Evolutionary conservation across 2,888 invertebrate species (phyloP).

Genomic region (Brenthis daphne): DNA sequence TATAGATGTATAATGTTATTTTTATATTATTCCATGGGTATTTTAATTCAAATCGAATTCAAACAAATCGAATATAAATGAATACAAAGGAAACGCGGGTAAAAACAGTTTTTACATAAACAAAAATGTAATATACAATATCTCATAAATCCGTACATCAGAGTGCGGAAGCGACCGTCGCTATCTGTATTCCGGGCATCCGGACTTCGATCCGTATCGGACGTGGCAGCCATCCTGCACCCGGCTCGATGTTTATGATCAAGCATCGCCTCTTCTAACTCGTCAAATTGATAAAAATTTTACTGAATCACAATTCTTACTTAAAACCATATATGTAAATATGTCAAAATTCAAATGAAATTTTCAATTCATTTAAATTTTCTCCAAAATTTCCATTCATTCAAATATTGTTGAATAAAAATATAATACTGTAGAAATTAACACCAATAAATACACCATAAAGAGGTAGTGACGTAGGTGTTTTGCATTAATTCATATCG

Average conservation of each 20-base stretch:
- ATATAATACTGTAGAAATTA: too few relatives aligned
- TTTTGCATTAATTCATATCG: too few relatives aligned
- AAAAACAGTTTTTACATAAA: background rate
- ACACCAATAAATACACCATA: too few relatives aligned
- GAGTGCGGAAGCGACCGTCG: slow-evolving; percentile 31
- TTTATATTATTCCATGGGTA: too few relatives aligned
- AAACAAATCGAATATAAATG: too few relatives aligned
- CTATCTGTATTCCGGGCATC: slow-evolving; percentile 34
- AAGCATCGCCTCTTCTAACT: background rate
- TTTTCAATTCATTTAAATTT: too few relatives aligned
- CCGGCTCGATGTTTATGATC: slow-evolving; percentile 12
- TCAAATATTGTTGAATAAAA: too few relatives aligned
- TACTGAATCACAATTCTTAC: background rate
- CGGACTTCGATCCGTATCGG: slow-evolving; percentile 34
- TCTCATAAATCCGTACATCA: slow-evolving; percentile 29
- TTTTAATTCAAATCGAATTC: too few relatives aligned
- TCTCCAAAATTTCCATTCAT: too few relatives aligned
- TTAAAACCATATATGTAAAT: background rate
- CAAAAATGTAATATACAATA: slow-evolving; percentile 4
- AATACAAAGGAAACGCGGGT: too few relatives aligned
- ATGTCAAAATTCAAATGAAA: background rate
- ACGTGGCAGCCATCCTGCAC: slow-evolving; percentile 21
- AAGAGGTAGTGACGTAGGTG: too few relatives aligned
- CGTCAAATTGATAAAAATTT: background rate
- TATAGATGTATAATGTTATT: too few relatives aligned